Base-by-base conservation (phyloP, 2,113 vertebrate species). In the Egretta garzetta region DNA sequence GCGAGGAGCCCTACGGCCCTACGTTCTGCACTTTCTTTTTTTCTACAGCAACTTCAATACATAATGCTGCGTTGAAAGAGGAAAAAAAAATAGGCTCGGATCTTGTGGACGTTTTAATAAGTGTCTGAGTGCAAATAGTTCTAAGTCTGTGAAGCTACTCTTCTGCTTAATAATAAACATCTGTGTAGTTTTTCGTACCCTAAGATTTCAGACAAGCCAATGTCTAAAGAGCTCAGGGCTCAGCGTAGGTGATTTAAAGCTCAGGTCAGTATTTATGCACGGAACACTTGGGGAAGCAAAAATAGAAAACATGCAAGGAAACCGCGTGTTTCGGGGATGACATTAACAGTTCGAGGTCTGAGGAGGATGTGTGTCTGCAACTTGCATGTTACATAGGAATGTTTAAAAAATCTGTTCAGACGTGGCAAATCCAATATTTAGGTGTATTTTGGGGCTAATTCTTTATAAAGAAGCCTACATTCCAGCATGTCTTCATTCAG, bases 401-500 rank as follows among this genome's bases (percentile, higher is more conserved):
- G 43, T 73, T 90, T 47, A 5, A 91, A 80, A 70, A 83, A 70
- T 47, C 49, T 80, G 49, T 85, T 88, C 82, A 68, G 60, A 35
- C 45, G 16, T 3, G 14, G 47, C 71, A 89, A 82, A 83, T 72
- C 58, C 81, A 73, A n/a, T 68, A 24, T 91, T 92, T 88, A 59
- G 80, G 68, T 86, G 76, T 75, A n/a, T 91, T 92, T 92, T 88
- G 52, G 68, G 75, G 80, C 74, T 94, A 77, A 91, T 90, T 90
- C 91, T 85, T 88, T 94, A 90, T 79, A 89, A 76, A 63, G 95
- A 92, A 95, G 95, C 96, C 95, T 93, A 55, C 97, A 98, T 98
- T 98, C 98, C 98, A 97, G 80, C 77, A 93, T 96, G 96, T 96
- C 96, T 97, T 97, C 96, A 10, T 93, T 96, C 92, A 55, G 90